Evolutionary conservation across 2,888 invertebrate species (phyloP), one percentile per base, ranked within the genome.

Genomic region (Yponomeuta sedellus): DNA sequence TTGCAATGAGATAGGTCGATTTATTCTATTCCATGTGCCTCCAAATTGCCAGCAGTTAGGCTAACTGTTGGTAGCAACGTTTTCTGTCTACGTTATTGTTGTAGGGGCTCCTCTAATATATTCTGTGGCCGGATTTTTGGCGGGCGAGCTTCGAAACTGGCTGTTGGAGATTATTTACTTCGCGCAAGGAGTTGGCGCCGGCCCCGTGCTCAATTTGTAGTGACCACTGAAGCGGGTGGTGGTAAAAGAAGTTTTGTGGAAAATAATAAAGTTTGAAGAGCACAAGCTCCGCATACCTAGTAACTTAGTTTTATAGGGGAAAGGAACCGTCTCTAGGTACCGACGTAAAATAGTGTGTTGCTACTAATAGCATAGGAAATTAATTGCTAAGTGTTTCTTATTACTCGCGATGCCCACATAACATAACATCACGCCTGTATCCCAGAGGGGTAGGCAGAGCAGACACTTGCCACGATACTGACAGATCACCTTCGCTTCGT

Each of bases 1-100:
- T 52, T 16, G 44, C 44, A 12, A 73, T 74, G 72, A 74, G 74
- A 69, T 72, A 72, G 72, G 72, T 74, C 79, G 79, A 85, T 84
- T 82, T 85, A 83, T 84, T 82, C 80, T 83, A 83, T 84, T 83
- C 77, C 78, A 82, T 82, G 81, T 75, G 76, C 74, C 80, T 77
- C 80, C 78, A 81, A 86, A 88, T 86, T 84, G 82, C 85, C 78
- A 77, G 81, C 85, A 81, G 85, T 88, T 88, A 86, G 81, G 81
- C 83, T 87, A 85, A 86, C 83, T 83, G 85, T 83, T 81, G 83
- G 81, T 81, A 78, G 77, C 67, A 19, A 20, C 58, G 58, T 58
- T 58, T 58, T 22, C 19, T 58, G 58, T 22, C 58, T 58, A 10
- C 58, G 22, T 58, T 52, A 52, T 52, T 52, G 44, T 52, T 52